A percentile compares a stretch with the other conserved stretches of the same genome.
Evolutionary conservation across 2,113 vertebrate genomes (phyloP).

Genomic region (Spea bombifrons): DNA sequence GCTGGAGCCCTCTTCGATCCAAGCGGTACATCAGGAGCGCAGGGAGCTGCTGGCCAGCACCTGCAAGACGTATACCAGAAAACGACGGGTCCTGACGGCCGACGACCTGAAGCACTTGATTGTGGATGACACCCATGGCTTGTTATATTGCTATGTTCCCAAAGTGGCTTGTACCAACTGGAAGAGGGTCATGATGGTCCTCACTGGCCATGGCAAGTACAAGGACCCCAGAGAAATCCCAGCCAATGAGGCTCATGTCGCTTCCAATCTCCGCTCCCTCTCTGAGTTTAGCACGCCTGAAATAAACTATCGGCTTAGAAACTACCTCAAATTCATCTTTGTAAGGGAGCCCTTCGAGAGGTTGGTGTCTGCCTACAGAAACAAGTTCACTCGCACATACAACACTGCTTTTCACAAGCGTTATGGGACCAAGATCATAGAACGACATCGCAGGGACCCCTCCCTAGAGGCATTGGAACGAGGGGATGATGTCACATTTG

Average conservation of each 20-base stretch:
- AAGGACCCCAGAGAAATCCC: conserved; percentile 78
- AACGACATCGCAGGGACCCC: conserved; percentile 74
- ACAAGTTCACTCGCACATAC: conserved; percentile 87
- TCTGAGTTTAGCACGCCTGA: conserved; percentile 78
- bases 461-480: conserved; percentile 70
- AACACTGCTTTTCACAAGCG: conserved; percentile 88
- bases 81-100: conserved; percentile 73
- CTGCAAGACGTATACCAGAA: conserved; percentile 77
- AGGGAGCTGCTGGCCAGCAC: conserved; percentile 72
- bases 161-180: conserved; percentile 95
- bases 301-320: conserved; percentile 84
- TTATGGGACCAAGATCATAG: conserved; percentile 86
- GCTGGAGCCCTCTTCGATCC: conserved; percentile 64
- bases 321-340: conserved; percentile 90
- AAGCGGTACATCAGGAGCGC: conserved; percentile 74
- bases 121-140: conserved; percentile 79
- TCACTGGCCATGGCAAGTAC: conserved; percentile 72
- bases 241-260: conserved; percentile 78
- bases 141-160: conserved; percentile 92
- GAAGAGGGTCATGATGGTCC: conserved; percentile 90
- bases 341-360: conserved; percentile 92
- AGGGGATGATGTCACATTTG: conserved; percentile 84
- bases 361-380: conserved; percentile 89
- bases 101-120: conserved; percentile 86
- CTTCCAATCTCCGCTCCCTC: conserved; percentile 78